Percentiles rank a stretch among this genome's conserved stretches.
phyloP scores from a whole-genome alignment of 2,888 invertebrate species.

The Apeira syringaria region DNA sequence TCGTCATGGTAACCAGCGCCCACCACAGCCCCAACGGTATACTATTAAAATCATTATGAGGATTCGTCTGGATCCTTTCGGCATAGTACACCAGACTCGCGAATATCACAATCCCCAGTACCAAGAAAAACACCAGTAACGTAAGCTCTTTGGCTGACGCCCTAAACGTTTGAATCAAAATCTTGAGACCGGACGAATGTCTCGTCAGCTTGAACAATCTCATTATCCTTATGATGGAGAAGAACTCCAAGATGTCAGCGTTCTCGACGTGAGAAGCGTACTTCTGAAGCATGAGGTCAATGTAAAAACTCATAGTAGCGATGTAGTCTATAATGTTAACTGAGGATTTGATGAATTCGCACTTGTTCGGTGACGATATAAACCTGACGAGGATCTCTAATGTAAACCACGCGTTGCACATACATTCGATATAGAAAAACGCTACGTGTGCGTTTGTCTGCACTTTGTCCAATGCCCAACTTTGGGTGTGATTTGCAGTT shows the following conservation, averaged over 20 bases:
- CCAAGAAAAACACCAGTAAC: slow-evolving; percentile 97
- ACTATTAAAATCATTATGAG: slow-evolving; percentile 98
- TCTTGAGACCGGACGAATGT: slow-evolving; percentile 98
- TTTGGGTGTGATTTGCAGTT: slow-evolving; percentile 88
- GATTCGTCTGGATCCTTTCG: slow-evolving; percentile 97
- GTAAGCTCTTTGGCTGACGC: slow-evolving; percentile 98
- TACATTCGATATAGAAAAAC: slow-evolving; percentile 99
- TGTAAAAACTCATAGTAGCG: slow-evolving; percentile 99
- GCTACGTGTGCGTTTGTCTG: slow-evolving; percentile 98
- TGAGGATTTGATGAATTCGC: slow-evolving; percentile 97
- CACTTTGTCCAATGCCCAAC: slow-evolving; percentile 94
- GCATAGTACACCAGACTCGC: slow-evolving; percentile 99
- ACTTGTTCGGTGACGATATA: slow-evolving; percentile 96
- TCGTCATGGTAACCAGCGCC: slow-evolving; percentile 99
- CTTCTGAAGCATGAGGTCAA: slow-evolving; percentile 94
- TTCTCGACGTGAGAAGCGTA: slow-evolving; percentile 96
- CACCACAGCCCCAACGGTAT: slow-evolving; percentile 99
- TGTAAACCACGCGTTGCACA: slow-evolving; percentile 99
- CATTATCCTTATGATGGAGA: slow-evolving; percentile 98
- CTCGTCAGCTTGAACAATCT: slow-evolving; percentile 98
- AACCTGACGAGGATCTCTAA: slow-evolving; percentile 97
- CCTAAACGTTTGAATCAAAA: slow-evolving; percentile 98
- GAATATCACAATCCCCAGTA: slow-evolving; percentile 98
- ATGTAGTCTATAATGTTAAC: slow-evolving; percentile 99
- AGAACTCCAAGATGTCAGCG: slow-evolving; percentile 98